These are phyloP conservation scores for Lacanobia wlatinum DNA, from an alignment of 2,888 invertebrate genomes.

Conservation along the genomic window DNA sequence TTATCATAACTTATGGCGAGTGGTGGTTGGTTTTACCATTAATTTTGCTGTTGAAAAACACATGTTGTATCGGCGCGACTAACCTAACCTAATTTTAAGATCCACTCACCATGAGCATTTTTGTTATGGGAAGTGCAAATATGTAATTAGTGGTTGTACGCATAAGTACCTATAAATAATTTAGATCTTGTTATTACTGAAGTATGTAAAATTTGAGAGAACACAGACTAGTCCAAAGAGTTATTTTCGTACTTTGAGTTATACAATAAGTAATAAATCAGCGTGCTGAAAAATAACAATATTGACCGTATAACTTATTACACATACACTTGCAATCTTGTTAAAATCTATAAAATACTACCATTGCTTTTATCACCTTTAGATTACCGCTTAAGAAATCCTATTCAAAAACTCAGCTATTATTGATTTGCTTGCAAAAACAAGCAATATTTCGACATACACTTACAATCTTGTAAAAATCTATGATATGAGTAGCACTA, in stretches of 20 bases:
- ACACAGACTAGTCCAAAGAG: conserved; percentile 1
- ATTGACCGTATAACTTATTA: no score
- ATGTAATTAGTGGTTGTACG: background rate
- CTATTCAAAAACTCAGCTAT: background rate
- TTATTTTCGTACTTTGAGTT: conserved; percentile 4
- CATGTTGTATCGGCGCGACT: no score
- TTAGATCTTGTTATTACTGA: conserved; percentile 3
- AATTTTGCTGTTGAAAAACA: background rate
- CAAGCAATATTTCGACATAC: background rate
- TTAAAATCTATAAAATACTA: no score
- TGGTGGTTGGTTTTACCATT: no score
- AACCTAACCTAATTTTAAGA: background rate
- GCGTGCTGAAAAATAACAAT: no score
- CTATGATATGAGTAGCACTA: background rate
- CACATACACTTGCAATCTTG: no score
- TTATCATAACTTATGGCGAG: background rate
- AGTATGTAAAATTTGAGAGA: conserved; percentile 8
- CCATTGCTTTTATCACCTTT: no score
- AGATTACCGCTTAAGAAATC: background rate
- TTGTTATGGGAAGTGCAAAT: background rate
- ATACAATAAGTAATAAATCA: background rate
- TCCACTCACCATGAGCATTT: background rate
- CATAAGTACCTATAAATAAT: no score
- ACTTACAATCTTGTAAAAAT: background rate
- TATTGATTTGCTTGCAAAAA: background rate